Evolutionary conservation across 2,888 invertebrate genomes (phyloP), one percentile per base, ranked within the genome.

Genomic region (Dermolepida albohirtum): DNA sequence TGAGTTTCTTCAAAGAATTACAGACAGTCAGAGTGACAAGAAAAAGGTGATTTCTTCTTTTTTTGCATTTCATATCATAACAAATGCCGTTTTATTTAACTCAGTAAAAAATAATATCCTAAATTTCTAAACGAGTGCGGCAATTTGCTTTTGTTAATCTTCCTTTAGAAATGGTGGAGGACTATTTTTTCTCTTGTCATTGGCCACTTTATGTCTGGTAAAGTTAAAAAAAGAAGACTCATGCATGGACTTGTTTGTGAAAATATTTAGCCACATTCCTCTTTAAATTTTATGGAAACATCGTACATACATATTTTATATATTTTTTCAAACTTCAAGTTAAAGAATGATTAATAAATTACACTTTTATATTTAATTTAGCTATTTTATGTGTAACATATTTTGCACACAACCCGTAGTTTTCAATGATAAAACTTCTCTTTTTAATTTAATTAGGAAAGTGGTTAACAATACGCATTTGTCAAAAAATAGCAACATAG

Each of bases 31-130:
- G 34, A 52, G 63, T 17, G 55, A 64, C 50, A 55, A 68, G 54
- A 52, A 43, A 64, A 64, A 68, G 68, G 68, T 68, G 68, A 68
- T 64, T 64, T 64, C 47, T 57, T 62, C 59, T 63, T 39, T 44
- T 62, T 49, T 67, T 14, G 59, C 14, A 57, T 52, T 27, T 11
- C 29, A 10, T 34, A 52, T 6, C 6, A 12, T 52, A 57, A 59
- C 59, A 27, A 8, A 39, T 22, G 10, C 16, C 8, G 14, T 40
- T 7, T 63, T 63, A 14, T 63, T 8, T 49, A 29, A 27, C 51
- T 22, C 29, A 27, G 16, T 29, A 27, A 51, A 51, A 51, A 51
- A 29, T 51, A 29, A 27, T 51, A 51, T 51, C 51, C n/a, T 51
- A 16, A 11, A 34, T 34, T 34, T 34, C 34, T 39, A 7, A 16